Evolutionary conservation across 1,140 invertebrate species (phyloP).

Genomic region (Calliopsis andreniformis): DNA sequence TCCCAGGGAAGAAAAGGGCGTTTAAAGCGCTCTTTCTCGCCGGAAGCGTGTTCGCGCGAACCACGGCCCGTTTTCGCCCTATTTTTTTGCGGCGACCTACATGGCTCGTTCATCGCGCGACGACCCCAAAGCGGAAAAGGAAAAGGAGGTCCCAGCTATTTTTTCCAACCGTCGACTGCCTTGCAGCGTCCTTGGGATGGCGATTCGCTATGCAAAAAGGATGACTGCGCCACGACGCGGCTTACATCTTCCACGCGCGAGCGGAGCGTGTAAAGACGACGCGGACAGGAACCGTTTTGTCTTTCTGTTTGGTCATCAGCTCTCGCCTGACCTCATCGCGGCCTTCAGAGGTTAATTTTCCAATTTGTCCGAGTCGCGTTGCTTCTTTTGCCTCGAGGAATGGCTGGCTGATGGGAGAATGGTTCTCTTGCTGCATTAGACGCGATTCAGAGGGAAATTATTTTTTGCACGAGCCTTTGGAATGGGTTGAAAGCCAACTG

Average conservation of each 20-base stretch:
- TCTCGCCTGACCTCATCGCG: neutral
- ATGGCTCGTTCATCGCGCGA: neutral
- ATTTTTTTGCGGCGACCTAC: slow-evolving; percentile 29
- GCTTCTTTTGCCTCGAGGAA: neutral
- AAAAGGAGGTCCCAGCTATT: neutral
- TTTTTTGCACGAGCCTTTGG: no score
- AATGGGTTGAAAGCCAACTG: no score
- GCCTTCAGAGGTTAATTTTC: neutral
- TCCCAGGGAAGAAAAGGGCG: neutral
- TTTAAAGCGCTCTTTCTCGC: neutral
- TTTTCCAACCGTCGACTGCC: slow-evolving; percentile 6
- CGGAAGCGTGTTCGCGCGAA: slow-evolving; percentile 19
- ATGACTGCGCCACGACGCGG: neutral
- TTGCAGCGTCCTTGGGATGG: slow-evolving; percentile 22
- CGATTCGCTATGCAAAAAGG: slow-evolving; percentile 28
- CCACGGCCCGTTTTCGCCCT: slow-evolving; percentile 1
- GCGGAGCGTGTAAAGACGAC: neutral
- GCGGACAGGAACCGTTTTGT: neutral
- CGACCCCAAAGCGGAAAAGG: neutral
- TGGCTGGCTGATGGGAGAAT: no score
- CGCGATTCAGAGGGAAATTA: neutral
- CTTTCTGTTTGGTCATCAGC: neutral
- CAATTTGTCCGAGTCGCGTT: neutral
- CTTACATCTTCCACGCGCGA: neutral
- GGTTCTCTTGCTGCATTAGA: neutral